Evolutionary conservation across 1,140 invertebrate genomes (phyloP).

Genomic region (Bemisia tabaci): DNA sequence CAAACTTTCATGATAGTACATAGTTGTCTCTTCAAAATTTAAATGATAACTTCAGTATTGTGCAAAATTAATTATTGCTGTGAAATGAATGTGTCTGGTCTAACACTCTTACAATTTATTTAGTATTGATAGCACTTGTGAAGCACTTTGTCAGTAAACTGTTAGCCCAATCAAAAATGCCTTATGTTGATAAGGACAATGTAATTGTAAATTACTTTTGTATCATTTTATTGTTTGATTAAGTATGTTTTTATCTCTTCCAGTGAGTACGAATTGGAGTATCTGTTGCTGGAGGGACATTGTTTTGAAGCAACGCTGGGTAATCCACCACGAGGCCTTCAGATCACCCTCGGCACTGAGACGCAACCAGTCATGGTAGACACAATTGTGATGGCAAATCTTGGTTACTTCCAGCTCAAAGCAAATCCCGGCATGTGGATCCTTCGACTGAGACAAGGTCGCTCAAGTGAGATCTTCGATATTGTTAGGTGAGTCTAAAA

Average conservation of each 20-base stretch:
- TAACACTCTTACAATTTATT: no score
- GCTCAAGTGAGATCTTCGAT: slow-evolving; percentile 88
- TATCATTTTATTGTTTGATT: no score
- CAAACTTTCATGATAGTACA: no score
- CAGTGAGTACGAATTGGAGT: slow-evolving; percentile 84
- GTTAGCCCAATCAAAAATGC: neutral
- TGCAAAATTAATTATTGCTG: no score
- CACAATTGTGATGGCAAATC: slow-evolving; percentile 99
- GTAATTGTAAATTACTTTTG: no score
- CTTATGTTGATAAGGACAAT: neutral
- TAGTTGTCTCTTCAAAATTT: no score
- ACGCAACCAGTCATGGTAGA: slow-evolving; percentile 65
- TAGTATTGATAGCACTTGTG: no score
- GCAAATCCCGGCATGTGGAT: slow-evolving; percentile 95
- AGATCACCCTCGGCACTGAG: slow-evolving; percentile 86
- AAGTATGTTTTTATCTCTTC: slow-evolving; percentile 28
- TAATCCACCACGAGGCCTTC: slow-evolving; percentile 88
- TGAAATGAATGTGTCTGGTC: no score
- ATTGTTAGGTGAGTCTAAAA: slow-evolving; percentile 45
- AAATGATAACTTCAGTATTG: no score
- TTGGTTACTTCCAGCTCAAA: slow-evolving; percentile 95
- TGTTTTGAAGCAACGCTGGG: slow-evolving; percentile 86
- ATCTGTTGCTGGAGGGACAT: slow-evolving; percentile 86
- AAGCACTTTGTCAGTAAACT: neutral
- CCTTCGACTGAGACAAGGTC: slow-evolving; percentile 70